These are phyloP conservation scores for Muntiacus muntjak DNA, from an alignment of 2,113 vertebrate genomes.

Conservation along the genomic window DNA sequence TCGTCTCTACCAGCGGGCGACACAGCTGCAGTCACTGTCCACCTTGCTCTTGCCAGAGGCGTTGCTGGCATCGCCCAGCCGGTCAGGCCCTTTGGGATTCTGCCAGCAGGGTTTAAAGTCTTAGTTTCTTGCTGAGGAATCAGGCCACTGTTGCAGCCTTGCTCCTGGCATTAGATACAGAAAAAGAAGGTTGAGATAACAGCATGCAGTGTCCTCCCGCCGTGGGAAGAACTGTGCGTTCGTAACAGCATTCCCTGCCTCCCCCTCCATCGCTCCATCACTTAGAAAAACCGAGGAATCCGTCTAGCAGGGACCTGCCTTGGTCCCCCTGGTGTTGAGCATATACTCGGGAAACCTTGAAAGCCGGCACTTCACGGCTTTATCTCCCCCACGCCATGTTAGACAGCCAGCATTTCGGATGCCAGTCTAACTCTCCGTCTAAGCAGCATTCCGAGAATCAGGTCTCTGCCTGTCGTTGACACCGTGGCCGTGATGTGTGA, in stretches of 20 bases:
- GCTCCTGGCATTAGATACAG: background rate
- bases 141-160: background rate
- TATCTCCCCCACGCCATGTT: accelerated
- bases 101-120: background rate
- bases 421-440: background rate
- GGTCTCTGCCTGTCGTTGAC: background rate
- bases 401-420: background rate
- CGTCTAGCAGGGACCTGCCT: background rate
- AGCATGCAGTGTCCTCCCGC: background rate
- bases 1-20: background rate
- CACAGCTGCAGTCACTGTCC: background rate
- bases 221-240: background rate
- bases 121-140: background rate
- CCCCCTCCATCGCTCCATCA: background rate
- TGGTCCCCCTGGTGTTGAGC: background rate
- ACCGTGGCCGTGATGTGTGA: accelerated
- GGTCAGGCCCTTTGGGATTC: background rate
- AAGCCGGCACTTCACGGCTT: background rate
- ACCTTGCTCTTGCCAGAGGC: background rate
- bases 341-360: background rate
- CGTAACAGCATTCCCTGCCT: background rate
- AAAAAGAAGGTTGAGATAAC: background rate
- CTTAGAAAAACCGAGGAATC: background rate
- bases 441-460: background rate
- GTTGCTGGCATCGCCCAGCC: background rate